These are phyloP conservation scores for Malacoraja senta DNA, from an alignment of 2,797 vertebrate genomes.

Conservation along the genomic window DNA sequence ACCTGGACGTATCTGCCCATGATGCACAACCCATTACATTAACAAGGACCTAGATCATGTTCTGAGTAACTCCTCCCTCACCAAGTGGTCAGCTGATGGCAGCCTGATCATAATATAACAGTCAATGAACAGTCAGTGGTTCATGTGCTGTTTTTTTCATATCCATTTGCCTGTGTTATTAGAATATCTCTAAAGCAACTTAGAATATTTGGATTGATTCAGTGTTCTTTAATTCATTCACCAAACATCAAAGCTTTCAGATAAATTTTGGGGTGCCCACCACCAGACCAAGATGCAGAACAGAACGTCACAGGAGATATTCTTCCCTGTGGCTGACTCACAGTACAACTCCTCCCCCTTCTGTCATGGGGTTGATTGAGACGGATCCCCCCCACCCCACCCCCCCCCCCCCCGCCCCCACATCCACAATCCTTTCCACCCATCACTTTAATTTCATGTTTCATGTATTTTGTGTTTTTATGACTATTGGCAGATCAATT, in stretches of 20 bases:
- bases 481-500: too few relatives aligned
- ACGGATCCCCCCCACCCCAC: too few relatives aligned
- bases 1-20: background rate
- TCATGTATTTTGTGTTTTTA: too few relatives aligned
- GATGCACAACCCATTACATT: background rate
- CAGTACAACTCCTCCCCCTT: too few relatives aligned
- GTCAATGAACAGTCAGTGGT: background rate
- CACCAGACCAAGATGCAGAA: too few relatives aligned
- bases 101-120: background rate
- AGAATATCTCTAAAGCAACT: background rate
- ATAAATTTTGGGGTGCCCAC: background rate
- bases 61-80: background rate
- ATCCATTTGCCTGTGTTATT: background rate
- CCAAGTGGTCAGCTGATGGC: background rate
- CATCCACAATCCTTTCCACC: too few relatives aligned
- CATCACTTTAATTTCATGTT: too few relatives aligned
- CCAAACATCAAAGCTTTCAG: slow-evolving; percentile 1
- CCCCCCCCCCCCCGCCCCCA: too few relatives aligned
- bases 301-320: too few relatives aligned
- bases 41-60: background rate
- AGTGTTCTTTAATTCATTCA: background rate
- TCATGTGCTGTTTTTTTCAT: background rate
- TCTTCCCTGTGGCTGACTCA: too few relatives aligned
- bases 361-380: too few relatives aligned
- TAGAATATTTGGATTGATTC: background rate